Percentiles rank a stretch among this genome's conserved stretches.
These are phyloP conservation scores for Strigamia crassipes DNA, from an alignment of 2,888 invertebrate genomes.

Conservation along the genomic window DNA sequence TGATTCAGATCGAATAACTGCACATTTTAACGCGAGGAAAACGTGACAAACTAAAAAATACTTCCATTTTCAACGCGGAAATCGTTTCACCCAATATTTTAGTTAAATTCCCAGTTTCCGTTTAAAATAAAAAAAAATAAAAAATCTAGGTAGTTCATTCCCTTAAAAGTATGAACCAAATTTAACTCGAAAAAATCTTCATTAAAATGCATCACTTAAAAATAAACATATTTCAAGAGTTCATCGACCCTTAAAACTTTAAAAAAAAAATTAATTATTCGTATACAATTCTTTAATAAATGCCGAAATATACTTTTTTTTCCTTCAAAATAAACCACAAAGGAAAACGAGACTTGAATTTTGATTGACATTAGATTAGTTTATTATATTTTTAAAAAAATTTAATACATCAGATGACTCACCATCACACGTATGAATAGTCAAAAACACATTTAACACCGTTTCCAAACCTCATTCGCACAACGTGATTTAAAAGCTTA, in stretches of 20 bases:
- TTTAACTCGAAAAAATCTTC: not conserved
- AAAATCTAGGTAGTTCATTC: not conserved
- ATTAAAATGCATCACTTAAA: not conserved
- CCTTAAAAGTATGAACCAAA: not conserved
- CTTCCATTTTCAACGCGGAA: too few species aligned
- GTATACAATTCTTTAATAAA: not conserved
- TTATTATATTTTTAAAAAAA: not conserved
- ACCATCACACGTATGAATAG: not conserved
- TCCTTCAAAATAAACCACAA: too few species aligned
- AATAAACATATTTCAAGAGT: not conserved
- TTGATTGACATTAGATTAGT: too few species aligned
- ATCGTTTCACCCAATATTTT: too few species aligned
- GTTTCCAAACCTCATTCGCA: not conserved
- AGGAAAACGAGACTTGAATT: too few species aligned
- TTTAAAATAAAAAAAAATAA: too few species aligned
- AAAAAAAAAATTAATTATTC: not conserved
- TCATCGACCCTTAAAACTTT: not conserved
- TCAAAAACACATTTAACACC: not conserved
- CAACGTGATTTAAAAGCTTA: not conserved
- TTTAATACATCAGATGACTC: not conserved
- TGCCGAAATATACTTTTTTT: too few species aligned
- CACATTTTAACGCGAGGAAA: too few species aligned
- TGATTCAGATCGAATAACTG: too few species aligned
- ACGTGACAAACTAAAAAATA: too few species aligned
- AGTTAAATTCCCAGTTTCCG: too few species aligned